These are phyloP conservation scores for Ia io DNA, from an alignment of 2,113 vertebrate species.

Conservation along the genomic window DNA sequence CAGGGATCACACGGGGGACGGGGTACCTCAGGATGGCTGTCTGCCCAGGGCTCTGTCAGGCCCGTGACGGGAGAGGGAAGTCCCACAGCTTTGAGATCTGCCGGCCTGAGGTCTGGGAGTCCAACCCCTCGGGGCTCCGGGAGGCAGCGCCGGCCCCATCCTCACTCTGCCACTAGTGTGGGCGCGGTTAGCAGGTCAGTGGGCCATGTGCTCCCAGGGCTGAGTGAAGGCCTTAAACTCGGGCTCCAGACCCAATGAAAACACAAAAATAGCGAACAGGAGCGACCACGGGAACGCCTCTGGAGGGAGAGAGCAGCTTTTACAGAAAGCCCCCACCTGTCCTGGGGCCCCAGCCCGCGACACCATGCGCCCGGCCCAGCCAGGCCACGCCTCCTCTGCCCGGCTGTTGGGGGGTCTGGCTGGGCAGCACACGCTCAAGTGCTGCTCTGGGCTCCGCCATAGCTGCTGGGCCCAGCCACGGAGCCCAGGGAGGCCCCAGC, in stretches of 20 bases:
- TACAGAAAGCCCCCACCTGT: neutral
- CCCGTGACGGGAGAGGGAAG: neutral
- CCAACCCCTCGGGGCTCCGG: neutral
- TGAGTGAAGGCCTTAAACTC: neutral
- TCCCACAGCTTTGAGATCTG: neutral
- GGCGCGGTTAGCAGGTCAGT: neutral
- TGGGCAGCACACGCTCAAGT: too few species aligned
- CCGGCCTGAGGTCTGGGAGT: neutral
- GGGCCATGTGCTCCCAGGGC: neutral
- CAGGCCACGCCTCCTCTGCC: too few species aligned
- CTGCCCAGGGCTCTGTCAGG: neutral
- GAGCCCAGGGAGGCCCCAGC: neutral
- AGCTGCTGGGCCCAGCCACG: too few species aligned
- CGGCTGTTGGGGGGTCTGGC: neutral
- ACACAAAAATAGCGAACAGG: too few species aligned
- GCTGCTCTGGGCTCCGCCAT: neutral
- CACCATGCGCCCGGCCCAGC: accelerated
- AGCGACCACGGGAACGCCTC: neutral
- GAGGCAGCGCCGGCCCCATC: accelerated
- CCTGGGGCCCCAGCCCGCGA: accelerated
- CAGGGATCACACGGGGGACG: accelerated
- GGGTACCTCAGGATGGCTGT: neutral
- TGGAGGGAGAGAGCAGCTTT: neutral
- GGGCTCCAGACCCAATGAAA: neutral
- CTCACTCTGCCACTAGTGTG: neutral